Base-by-base conservation (phyloP, 2,888 invertebrate genomes). In the Nebria salina region DNA sequence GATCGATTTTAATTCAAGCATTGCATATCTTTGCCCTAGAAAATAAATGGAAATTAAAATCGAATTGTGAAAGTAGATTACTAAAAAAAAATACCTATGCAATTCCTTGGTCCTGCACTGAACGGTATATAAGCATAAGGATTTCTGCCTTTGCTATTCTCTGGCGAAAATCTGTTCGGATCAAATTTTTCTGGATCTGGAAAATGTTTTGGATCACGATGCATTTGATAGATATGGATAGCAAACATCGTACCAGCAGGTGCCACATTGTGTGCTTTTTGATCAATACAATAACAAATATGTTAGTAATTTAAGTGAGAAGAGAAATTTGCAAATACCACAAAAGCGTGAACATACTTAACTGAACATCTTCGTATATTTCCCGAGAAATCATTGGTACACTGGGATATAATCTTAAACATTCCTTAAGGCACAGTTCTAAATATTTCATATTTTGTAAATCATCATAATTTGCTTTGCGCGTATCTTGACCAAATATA, bases 121-220 rank as follows among this genome's bases (percentile, higher is more conserved):
- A 94, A 94, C 0, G 94, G 93, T 79, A 94, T 90, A 85, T 91
- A 94, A 0, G 92, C 90, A 83, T 91, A 94, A 0, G 93, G 92
- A 88, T 94, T 93, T 43, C 93, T 89, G 34, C 87, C 86, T 1
- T 85, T 82, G 9, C 88, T 86, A 84, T 91, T 91, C 85, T 94
- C 92, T 0, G 92, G 91, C 66, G 93, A 86, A 87, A 95, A 95
- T 83, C 95, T 88, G 76, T 95, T 94, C 0, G 95, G 94, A 85
- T 94, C 92, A 86, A 94, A 95, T 83, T 89, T 90, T 72, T 91
- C 88, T 0, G 95, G 94, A 83, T 95, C 90, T 0, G 92, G 90
- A 88, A 91, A 95, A 76, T 91, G 88, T 20, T 91, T 89, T 0
- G 92, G 91, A 85, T 93, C 91, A 6, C 92, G 91, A 87, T 95